These are phyloP conservation scores for Thecocarcelia acutangulata DNA, from an alignment of 2,888 invertebrate species.

Conservation along the genomic window DNA sequence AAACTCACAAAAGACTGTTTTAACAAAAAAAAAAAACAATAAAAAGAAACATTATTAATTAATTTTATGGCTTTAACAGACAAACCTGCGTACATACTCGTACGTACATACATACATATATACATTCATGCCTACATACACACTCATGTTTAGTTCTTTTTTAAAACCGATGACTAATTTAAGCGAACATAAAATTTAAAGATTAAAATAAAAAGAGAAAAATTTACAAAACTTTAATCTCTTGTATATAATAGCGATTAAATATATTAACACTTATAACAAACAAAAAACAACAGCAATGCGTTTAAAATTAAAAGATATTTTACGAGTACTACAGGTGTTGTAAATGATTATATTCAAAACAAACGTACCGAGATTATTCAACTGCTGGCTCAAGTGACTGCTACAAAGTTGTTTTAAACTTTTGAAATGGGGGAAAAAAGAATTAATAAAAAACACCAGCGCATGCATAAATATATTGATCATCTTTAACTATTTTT, in stretches of 20 bases:
- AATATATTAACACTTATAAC: not conserved
- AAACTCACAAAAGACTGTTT: conserved; percentile 6
- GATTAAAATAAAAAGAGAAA: not conserved
- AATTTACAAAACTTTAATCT: conserved; percentile 6
- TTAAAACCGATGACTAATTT: conserved; percentile 28
- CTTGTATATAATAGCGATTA: not conserved
- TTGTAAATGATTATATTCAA: not conserved
- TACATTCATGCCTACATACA: no score
- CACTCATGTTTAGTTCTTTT: no score
- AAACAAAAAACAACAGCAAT: no score
- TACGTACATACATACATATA: no score
- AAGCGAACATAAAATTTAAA: not conserved
- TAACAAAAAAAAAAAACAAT: conserved; percentile 1
- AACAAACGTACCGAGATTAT: not conserved
- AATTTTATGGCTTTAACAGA: not conserved
- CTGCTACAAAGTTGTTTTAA: not conserved
- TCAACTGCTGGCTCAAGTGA: conserved; percentile 1
- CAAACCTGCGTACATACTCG: not conserved
- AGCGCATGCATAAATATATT: no score
- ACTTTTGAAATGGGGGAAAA: not conserved
- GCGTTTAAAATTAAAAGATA: not conserved
- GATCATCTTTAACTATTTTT: no score
- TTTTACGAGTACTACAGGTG: conserved; percentile 6
- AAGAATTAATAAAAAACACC: no score
- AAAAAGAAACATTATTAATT: conserved; percentile 21